phyloP scores from a whole-genome alignment of 2,888 invertebrate genomes.

The Mechanitis messenoides region DNA sequence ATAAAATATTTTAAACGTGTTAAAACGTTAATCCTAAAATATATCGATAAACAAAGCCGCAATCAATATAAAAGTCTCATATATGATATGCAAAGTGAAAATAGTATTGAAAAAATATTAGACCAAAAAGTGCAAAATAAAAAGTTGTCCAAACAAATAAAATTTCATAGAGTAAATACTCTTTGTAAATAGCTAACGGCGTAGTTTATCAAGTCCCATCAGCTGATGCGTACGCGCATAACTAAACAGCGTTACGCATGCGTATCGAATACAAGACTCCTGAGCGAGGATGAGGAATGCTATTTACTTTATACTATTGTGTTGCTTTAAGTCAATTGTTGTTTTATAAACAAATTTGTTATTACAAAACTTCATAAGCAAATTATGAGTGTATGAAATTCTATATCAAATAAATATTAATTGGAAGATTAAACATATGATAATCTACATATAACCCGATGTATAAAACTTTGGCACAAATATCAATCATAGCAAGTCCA shows the following conservation, averaged over 20 bases:
- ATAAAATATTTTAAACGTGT: too few species aligned
- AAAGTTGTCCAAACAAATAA: not conserved
- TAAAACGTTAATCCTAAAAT: too few species aligned
- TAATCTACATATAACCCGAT: too few species aligned
- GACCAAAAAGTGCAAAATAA: not conserved
- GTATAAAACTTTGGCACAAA: too few species aligned
- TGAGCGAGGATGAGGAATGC: conserved; percentile 9
- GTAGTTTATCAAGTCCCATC: conserved; percentile 23
- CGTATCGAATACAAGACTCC: conserved; percentile 15
- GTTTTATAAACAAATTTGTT: not conserved
- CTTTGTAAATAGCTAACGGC: conserved; percentile 10
- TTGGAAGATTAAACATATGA: too few species aligned
- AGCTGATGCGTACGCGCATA: conserved; percentile 20
- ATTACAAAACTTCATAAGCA: not conserved
- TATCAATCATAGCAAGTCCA: not conserved
- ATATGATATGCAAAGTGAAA: too few species aligned
- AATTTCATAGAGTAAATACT: not conserved
- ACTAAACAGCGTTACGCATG: conserved; percentile 22
- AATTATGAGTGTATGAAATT: too few species aligned
- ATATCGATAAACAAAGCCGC: too few species aligned
- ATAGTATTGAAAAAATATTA: too few species aligned
- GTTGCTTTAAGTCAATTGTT: not conserved
- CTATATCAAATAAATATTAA: too few species aligned
- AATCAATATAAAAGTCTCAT: too few species aligned
- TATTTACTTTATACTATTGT: not conserved